These are phyloP conservation scores for Rhegmatorhina hoffmannsi DNA, from an alignment of 2,113 vertebrate genomes.

Conservation along the genomic window DNA sequence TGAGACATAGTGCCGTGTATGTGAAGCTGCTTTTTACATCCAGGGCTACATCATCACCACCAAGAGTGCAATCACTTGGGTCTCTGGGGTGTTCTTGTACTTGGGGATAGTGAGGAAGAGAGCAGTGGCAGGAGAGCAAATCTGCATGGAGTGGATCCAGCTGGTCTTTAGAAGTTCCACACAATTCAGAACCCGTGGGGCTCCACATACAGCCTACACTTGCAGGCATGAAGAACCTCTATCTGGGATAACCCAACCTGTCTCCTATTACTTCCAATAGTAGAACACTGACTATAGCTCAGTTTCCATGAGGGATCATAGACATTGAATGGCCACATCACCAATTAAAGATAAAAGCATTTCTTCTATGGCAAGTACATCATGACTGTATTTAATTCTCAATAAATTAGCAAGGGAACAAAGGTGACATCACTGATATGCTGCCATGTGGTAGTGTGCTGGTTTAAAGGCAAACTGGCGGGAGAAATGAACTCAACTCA, in stretches of 20 bases:
- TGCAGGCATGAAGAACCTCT: background rate
- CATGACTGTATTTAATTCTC: background rate
- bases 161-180: background rate
- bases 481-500: no score
- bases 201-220: fast-evolving
- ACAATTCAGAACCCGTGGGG: background rate
- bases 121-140: background rate
- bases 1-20: background rate
- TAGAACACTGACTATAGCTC: background rate
- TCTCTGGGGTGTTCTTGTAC: background rate
- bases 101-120: background rate
- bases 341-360: background rate
- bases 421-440: background rate
- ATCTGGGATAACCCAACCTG: background rate
- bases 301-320: background rate
- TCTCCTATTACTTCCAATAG: background rate
- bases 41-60: background rate
- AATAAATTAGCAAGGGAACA: background rate
- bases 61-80: background rate
- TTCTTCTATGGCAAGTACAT: background rate
- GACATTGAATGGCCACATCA: background rate
- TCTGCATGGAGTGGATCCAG: background rate
- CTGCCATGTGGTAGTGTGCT: background rate
- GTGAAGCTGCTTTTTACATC: background rate
- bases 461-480: no score